These are phyloP conservation scores for Pristionchus arcanus DNA, from an alignment of 2,888 invertebrate genomes.

Conservation along the genomic window DNA sequence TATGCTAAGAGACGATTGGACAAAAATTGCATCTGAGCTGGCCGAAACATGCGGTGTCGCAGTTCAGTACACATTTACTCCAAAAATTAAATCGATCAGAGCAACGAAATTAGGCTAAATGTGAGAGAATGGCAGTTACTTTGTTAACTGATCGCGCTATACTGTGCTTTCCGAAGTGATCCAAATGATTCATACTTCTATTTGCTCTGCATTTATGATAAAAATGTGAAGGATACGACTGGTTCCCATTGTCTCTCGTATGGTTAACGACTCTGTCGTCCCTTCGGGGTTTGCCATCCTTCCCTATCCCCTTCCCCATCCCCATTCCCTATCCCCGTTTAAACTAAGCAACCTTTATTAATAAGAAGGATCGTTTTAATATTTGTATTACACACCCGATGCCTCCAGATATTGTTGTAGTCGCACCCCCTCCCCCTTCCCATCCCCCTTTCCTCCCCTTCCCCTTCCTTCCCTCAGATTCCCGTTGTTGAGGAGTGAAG, in stretches of 20 bases:
- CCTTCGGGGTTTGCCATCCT: background rate
- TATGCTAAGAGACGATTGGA: no score
- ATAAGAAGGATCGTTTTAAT: conserved; percentile 38
- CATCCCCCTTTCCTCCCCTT: background rate
- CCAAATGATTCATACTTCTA: no score
- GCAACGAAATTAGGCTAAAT: no score
- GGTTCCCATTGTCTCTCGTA: background rate
- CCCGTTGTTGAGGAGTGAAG: conserved; percentile 36
- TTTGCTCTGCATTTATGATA: no score
- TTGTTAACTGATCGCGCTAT: no score
- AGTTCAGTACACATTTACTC: no score
- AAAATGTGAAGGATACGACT: no score
- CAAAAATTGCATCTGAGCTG: no score
- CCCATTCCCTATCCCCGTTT: background rate
- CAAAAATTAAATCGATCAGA: no score
- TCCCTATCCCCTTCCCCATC: background rate
- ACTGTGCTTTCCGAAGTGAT: no score
- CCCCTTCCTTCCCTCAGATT: background rate
- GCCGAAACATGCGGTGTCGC: no score
- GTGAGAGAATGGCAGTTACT: no score
- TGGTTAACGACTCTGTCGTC: background rate
- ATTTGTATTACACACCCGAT: background rate
- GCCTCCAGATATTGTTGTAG: conserved; percentile 36
- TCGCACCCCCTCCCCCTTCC: background rate
- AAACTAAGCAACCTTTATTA: background rate